A percentile compares a stretch with the other conserved stretches of the same genome.
These are phyloP conservation scores for Diplazon laetatorius DNA, from an alignment of 2,888 invertebrate species.

Conservation along the genomic window DNA sequence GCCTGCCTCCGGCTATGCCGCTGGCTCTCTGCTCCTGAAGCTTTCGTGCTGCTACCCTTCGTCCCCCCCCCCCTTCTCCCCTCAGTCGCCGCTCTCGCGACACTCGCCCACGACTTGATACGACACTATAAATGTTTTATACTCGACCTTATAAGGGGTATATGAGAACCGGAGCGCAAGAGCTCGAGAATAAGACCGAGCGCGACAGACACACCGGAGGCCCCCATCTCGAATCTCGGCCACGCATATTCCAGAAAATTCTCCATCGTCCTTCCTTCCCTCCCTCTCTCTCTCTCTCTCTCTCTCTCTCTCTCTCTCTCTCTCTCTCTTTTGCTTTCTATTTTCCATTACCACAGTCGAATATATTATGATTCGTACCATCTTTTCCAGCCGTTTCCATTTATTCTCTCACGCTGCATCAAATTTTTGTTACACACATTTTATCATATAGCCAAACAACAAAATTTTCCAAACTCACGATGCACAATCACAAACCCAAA, in stretches of 20 bases:
- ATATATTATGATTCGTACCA: too few species aligned
- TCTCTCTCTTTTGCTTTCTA: too few species aligned
- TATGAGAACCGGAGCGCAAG: conserved; percentile 18
- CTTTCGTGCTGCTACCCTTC: conserved; percentile 7
- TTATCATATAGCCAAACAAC: too few species aligned
- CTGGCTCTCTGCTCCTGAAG: conserved; percentile 41
- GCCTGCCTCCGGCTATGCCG: conserved; percentile 21
- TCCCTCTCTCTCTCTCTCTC: neutral
- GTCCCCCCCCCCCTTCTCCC: conserved; percentile 21
- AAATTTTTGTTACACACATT: too few species aligned
- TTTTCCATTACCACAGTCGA: too few species aligned
- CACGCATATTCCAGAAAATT: conserved; percentile 1
- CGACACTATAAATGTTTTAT: conserved; percentile 74
- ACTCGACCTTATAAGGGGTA: conserved; percentile 67
- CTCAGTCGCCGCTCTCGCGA: conserved; percentile 31
- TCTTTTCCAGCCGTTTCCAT: too few species aligned
- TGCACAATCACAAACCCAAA: too few species aligned
- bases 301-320: too few species aligned
- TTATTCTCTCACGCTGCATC: too few species aligned
- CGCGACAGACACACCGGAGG: conserved; percentile 4
- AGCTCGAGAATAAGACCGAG: conserved; percentile 18
- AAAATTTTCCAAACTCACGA: too few species aligned
- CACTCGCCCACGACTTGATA: conserved; percentile 29
- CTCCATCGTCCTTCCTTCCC: too few species aligned
- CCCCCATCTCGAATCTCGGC: conserved; percentile 15